phyloP scores from a whole-genome alignment of 2,113 vertebrate species.

The Pandion haliaetus region DNA sequence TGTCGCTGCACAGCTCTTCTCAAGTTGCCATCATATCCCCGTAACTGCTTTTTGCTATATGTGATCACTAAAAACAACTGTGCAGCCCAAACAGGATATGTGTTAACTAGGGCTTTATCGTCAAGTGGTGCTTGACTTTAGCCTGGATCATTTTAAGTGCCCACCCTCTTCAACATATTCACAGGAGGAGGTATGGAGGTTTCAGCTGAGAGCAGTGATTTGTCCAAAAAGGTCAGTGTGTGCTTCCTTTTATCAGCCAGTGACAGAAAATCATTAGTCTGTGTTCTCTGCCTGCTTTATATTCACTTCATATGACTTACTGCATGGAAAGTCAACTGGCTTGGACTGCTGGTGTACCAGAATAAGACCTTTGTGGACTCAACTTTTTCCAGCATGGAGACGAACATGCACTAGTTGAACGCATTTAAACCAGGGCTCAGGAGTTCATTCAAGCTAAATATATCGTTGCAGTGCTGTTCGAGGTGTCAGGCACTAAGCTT shows the following conservation, averaged over 20 bases:
- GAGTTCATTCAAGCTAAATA: conserved; percentile 35
- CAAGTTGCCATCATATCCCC: background rate
- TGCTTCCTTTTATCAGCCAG: background rate
- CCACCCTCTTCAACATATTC: background rate
- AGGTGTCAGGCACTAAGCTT: background rate
- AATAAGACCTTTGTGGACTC: background rate
- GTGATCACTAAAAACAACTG: background rate
- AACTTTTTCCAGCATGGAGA: background rate
- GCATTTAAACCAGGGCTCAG: background rate
- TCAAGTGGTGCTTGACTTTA: background rate
- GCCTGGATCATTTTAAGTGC: background rate
- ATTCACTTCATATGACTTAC: background rate
- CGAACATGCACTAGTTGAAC: background rate
- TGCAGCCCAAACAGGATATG: background rate
- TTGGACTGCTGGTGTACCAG: background rate
- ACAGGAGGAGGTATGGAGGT: background rate
- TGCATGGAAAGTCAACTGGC: background rate
- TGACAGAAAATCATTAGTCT: background rate
- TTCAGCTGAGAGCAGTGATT: background rate
- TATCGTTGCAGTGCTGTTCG: background rate
- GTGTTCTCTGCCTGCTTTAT: background rate
- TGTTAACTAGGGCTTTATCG: background rate
- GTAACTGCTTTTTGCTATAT: background rate
- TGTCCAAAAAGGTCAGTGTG: background rate
- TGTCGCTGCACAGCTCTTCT: background rate